A percentile compares a stretch with the other conserved stretches of the same genome.
Conservation (phyloP, 2,113 vertebrate genomes). For the Clarias batrachus region DNA sequence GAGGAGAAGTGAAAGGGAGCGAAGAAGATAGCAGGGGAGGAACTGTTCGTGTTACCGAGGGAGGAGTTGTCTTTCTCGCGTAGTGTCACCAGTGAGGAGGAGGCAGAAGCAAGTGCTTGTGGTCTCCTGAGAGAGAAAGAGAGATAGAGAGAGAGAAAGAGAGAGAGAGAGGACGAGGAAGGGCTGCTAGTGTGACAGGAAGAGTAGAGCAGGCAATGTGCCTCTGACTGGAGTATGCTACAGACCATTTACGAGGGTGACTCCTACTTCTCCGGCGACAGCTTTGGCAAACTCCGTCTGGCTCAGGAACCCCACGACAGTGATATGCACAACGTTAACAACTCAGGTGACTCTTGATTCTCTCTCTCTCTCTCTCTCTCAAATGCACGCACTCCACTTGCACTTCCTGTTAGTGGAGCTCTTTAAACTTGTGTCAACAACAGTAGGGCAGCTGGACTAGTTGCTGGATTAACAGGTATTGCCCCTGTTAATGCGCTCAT, state of each 20-base stretch:
- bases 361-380: background rate
- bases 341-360: slow-evolving; percentile 84
- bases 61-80: slow-evolving; percentile 44
- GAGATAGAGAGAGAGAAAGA: slow-evolving; percentile 33
- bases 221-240: slow-evolving; percentile 92
- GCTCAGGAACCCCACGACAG: slow-evolving; percentile 79
- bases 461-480: slow-evolving; percentile 30
- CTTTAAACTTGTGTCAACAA: slow-evolving; percentile 22
- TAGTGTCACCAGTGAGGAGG: slow-evolving; percentile 41
- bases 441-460: slow-evolving; percentile 8
- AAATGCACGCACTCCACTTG: slow-evolving; percentile 51
- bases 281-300: slow-evolving; percentile 86
- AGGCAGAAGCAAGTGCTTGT: slow-evolving; percentile 43
- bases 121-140: slow-evolving; percentile 50
- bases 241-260: slow-evolving; percentile 99
- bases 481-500: background rate
- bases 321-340: slow-evolving; percentile 93
- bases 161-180: slow-evolving; percentile 50
- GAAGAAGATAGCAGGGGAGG: slow-evolving; percentile 36
- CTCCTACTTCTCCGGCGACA: slow-evolving; percentile 95
- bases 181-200: slow-evolving; percentile 76
- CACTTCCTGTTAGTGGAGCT: slow-evolving; percentile 25
- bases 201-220: slow-evolving; percentile 79
- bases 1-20: slow-evolving; percentile 30
- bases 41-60: slow-evolving; percentile 38